A percentile compares a stretch with the other conserved stretches of the same genome.
Evolutionary conservation across 2,113 vertebrate genomes (phyloP).

Genomic region (Lycocorax pyrrhopterus): DNA sequence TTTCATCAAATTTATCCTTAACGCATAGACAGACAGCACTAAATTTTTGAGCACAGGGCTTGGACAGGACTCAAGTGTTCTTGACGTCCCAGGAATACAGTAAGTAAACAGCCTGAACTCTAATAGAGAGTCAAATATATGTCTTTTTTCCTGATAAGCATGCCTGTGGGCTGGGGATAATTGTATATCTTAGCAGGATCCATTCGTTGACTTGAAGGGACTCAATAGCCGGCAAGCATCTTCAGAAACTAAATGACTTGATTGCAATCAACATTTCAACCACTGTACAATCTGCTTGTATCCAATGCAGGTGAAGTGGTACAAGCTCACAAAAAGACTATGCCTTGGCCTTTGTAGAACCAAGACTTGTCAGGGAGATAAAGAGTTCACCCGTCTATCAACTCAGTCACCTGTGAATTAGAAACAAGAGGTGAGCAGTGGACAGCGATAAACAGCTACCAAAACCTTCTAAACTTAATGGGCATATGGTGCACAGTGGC

Average conservation of each 20-base stretch:
- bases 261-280: neutral
- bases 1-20: neutral
- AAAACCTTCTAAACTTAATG: neutral
- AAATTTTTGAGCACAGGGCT: neutral
- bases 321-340: neutral
- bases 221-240: neutral
- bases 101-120: neutral
- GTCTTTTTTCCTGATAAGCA: neutral
- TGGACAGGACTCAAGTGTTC: neutral
- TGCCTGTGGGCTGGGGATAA: neutral
- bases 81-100: neutral
- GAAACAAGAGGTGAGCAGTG: neutral
- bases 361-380: neutral
- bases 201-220: neutral
- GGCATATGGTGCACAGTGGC: neutral
- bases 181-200: neutral
- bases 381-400: neutral
- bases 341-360: neutral
- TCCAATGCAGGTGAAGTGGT: neutral
- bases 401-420: neutral
- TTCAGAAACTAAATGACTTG: neutral
- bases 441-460: neutral
- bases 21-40: neutral
- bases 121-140: neutral
- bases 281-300: neutral